A percentile compares a stretch with the other conserved stretches of the same genome.
Conservation (phyloP, 1,140 invertebrate species). For the Neodiprion lecontei region DNA sequence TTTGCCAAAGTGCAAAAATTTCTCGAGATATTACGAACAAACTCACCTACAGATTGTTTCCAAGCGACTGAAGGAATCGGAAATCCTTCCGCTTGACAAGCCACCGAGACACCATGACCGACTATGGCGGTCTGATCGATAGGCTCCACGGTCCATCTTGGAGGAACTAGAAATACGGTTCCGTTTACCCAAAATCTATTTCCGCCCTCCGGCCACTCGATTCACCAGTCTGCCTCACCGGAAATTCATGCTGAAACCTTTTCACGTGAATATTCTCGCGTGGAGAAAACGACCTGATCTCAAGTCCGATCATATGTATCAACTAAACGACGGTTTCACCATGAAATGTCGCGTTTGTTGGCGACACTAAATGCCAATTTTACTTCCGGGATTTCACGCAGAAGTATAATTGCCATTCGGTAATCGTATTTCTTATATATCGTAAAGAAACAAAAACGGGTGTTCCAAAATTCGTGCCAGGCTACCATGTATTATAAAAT, state of each 20-base stretch:
- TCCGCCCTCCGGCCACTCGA: not conserved
- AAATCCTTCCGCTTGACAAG: slow-evolving; percentile 90
- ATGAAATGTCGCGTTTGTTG: too few species aligned
- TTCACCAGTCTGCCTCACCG: not conserved
- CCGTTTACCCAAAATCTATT: slow-evolving; percentile 7
- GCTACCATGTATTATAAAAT: too few species aligned
- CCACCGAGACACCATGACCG: slow-evolving; percentile 82
- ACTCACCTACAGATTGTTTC: slow-evolving; percentile 83
- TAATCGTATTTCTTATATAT: too few species aligned
- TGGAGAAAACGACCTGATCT: not conserved
- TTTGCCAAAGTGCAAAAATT: too few species aligned
- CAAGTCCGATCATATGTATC: not conserved
- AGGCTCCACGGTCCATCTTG: slow-evolving; percentile 89
- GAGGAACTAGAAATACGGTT: slow-evolving; percentile 76
- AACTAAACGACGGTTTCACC: too few species aligned
- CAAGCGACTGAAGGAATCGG: slow-evolving; percentile 87
- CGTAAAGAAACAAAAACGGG: too few species aligned
- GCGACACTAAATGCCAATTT: too few species aligned
- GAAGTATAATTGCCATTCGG: too few species aligned
- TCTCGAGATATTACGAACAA: slow-evolving; percentile 14
- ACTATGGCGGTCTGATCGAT: slow-evolving; percentile 84
- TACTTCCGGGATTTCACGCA: too few species aligned
- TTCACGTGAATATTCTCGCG: not conserved
- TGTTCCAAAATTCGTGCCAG: too few species aligned
- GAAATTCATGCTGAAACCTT: slow-evolving; percentile 3